These are phyloP conservation scores for Actias luna DNA, from an alignment of 2,888 invertebrate genomes.

Conservation along the genomic window DNA sequence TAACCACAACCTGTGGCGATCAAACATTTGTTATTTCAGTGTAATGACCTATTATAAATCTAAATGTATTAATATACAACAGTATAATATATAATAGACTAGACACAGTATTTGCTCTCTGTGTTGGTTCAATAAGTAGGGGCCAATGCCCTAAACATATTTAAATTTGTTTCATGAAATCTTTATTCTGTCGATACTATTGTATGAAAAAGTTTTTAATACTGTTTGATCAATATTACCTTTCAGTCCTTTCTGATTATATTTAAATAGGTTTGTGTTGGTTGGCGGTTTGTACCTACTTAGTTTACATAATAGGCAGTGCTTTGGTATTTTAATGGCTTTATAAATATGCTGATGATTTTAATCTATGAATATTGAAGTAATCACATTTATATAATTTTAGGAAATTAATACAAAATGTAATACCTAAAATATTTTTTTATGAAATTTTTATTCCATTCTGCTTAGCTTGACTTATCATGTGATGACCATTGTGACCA, in stretches of 20 bases:
- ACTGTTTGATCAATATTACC: background rate
- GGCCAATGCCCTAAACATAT: background rate
- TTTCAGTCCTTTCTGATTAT: background rate
- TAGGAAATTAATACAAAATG: background rate
- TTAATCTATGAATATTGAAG: background rate
- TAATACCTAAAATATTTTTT: background rate
- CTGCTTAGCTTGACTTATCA: too few species aligned
- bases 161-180: background rate
- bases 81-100: too few species aligned
- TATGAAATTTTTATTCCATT: background rate
- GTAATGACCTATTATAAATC: background rate
- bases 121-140: too few species aligned
- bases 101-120: too few species aligned
- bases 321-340: background rate
- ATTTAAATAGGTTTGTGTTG: slow-evolving; percentile 14
- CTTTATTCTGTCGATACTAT: background rate
- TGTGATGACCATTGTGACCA: too few species aligned
- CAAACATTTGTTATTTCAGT: background rate
- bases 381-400: background rate
- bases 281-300: slow-evolving; percentile 19
- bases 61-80: background rate
- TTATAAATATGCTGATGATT: background rate
- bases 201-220: background rate
- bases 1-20: too few species aligned
- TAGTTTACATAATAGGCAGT: background rate